These are phyloP conservation scores for Melanotaenia nigrans DNA, from an alignment of 2,797 vertebrate genomes.

Conservation along the genomic window DNA sequence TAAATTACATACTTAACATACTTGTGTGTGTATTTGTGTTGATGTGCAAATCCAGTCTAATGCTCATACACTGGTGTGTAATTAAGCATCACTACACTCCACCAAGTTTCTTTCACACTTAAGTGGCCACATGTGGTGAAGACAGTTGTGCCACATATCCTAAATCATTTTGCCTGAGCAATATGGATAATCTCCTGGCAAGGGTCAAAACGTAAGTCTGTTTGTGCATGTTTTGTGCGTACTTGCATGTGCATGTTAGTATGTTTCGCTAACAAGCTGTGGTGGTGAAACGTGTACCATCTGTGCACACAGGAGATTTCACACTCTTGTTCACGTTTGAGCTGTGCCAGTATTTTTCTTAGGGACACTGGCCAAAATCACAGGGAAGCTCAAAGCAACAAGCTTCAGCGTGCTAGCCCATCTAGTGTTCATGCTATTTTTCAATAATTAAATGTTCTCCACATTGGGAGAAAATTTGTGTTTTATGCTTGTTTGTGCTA, in stretches of 20 bases:
- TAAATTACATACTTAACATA: background rate
- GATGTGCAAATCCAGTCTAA: constrained; percentile 4
- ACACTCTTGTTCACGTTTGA: constrained; percentile 67
- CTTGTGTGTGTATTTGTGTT: constrained; percentile 14
- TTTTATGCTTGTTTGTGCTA: constrained; percentile 9
- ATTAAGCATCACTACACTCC: constrained; percentile 34
- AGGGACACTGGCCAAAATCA: constrained; percentile 65
- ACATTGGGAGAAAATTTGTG: constrained; percentile 14
- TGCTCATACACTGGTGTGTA: constrained; percentile 13
- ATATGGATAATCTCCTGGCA: constrained; percentile 46
- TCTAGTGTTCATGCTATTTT: constrained; percentile 42
- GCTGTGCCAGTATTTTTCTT: constrained; percentile 69
- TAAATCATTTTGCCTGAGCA: constrained; percentile 36
- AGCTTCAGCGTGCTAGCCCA: constrained; percentile 57
- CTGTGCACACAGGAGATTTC: constrained; percentile 79
- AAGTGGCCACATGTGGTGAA: constrained; percentile 46
- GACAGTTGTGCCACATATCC: constrained; percentile 29
- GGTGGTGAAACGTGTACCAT: constrained; percentile 77
- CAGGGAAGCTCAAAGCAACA: constrained; percentile 66
- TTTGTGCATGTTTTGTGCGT: background rate
- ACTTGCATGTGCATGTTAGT: constrained; percentile 22
- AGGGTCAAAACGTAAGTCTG: constrained; percentile 45
- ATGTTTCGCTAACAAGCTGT: constrained; percentile 70
- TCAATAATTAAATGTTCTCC: constrained; percentile 35
- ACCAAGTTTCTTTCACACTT: constrained; percentile 54